Base-by-base conservation (phyloP, 2,113 vertebrate species). In the Halichoerus grypus region DNA sequence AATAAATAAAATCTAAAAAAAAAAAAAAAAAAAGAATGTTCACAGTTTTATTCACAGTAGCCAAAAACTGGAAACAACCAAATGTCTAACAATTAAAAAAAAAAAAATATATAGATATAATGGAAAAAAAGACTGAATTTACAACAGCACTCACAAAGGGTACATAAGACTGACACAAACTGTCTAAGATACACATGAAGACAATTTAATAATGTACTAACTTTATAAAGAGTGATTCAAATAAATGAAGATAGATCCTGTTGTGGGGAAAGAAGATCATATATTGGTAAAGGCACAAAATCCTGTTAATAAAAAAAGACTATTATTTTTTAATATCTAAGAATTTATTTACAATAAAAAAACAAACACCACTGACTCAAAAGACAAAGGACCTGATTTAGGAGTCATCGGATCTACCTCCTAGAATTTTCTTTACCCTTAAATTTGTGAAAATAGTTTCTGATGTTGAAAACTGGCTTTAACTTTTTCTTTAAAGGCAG, bases 381-480 rank as follows among this genome's bases (percentile, higher is more conserved):
- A 72, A 89, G 31, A 82, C 46, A 81, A 91, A 87, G 24, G 36
- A 81, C 28, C n/a, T 49, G 81, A 81, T 33, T 81, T 74, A 33
- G 49, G 55, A 80, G 46, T 92, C n/a, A 49, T 59, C 12, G 85
- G 79, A 71, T 33, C 71, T 81, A 46, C 53, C 36, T 63, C 81
- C 53, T 36, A 16, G 51, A 94, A 72, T 72, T 74, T 86, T 85
- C 53, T 85, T 80, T 21, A 22, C 7, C 63, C 63, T 91, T 65
- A 69, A 36, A 69, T n/a, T 19, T 69, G 26, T 81, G 24, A 95
- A 79, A 51, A 55, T 87, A 76, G 81, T 59, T 80, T 97, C 55
- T 86, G 77, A 86, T 81, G 90, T 11, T 67, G 74, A 93, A 86
- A 81, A 55, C 15, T n/a, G 80, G 74, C 63, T 93, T 86, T 71